Conservation (phyloP, 2,797 vertebrate species). For the Thripadectes ignobilis region DNA sequence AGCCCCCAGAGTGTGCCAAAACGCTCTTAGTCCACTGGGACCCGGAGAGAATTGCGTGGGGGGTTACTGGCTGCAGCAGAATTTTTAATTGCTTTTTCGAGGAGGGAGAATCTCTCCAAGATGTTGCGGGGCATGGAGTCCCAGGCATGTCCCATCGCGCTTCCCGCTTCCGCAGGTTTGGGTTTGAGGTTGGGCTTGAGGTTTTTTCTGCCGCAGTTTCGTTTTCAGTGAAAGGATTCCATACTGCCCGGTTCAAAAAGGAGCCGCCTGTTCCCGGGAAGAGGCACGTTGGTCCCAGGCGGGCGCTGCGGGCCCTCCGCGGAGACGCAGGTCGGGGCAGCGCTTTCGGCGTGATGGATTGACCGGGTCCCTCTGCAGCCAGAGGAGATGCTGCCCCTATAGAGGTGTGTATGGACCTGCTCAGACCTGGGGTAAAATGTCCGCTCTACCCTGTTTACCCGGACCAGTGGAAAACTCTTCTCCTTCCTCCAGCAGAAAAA, state of each 20-base stretch:
- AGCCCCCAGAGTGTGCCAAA: slow-evolving; percentile 15
- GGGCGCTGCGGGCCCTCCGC: too few species aligned
- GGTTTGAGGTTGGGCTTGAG: too few species aligned
- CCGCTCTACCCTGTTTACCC: neutral
- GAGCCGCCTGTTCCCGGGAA: neutral
- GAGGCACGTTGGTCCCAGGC: too few species aligned
- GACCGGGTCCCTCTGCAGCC: neutral
- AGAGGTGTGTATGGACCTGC: neutral
- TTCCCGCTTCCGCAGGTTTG: neutral
- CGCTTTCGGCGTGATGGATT: neutral
- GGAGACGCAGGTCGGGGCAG: neutral
- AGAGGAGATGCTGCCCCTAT: neutral
- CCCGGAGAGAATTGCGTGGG: neutral
- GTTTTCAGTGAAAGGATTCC: neutral
- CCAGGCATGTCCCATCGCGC: neutral
- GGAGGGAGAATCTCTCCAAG: neutral
- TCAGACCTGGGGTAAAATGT: neutral
- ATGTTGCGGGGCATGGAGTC: neutral
- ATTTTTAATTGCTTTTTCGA: slow-evolving; percentile 12
- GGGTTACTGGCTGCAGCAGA: neutral
- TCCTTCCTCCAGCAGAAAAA: neutral
- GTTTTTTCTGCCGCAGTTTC: neutral
- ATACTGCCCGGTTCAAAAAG: neutral
- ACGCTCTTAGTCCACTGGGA: neutral
- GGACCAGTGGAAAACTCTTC: neutral